Evolutionary conservation across 2,797 vertebrate species (phyloP).

Genomic region (Philypnodon macrostomus): DNA sequence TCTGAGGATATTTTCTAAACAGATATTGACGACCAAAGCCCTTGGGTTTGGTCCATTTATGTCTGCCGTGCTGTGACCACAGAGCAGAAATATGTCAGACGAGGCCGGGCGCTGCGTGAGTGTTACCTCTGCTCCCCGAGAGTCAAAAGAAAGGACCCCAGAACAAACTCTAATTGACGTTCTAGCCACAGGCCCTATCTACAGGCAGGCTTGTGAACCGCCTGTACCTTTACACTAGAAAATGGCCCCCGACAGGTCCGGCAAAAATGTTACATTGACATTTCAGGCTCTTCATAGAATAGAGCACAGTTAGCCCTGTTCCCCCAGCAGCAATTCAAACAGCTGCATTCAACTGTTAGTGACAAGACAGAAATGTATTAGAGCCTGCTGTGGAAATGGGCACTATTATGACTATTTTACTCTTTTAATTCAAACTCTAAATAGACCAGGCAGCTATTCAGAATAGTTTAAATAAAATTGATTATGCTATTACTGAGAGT

Average conservation of each 20-base stretch:
- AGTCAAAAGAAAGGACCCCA: slow-evolving; percentile 53
- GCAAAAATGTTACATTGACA: slow-evolving; percentile 51
- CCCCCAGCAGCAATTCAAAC: slow-evolving; percentile 41
- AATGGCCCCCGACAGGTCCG: slow-evolving; percentile 36
- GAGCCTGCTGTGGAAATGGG: not conserved
- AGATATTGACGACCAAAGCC: slow-evolving; percentile 17
- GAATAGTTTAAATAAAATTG: too few relatives aligned
- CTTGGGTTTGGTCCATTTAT: slow-evolving; percentile 16
- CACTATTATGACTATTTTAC: not conserved
- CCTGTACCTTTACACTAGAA: slow-evolving; percentile 42
- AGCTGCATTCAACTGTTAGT: slow-evolving; percentile 28
- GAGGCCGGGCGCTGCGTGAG: slow-evolving; percentile 23
- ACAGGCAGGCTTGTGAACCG: slow-evolving; percentile 47
- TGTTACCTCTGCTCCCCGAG: slow-evolving; percentile 34
- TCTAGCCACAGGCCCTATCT: slow-evolving; percentile 55
- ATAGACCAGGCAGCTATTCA: not conserved
- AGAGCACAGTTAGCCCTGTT: slow-evolving; percentile 44
- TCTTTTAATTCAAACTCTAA: not conserved
- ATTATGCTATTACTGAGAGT: too few relatives aligned
- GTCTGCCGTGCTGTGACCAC: slow-evolving; percentile 32
- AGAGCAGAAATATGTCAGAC: slow-evolving; percentile 45
- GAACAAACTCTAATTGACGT: slow-evolving; percentile 51
- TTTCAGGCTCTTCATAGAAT: slow-evolving; percentile 42
- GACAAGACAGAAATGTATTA: slow-evolving; percentile 9
- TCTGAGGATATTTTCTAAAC: not conserved